A percentile compares a stretch with the other conserved stretches of the same genome.
These are phyloP conservation scores for Oryzias woworae DNA, from an alignment of 2,113 vertebrate species.

Conservation along the genomic window DNA sequence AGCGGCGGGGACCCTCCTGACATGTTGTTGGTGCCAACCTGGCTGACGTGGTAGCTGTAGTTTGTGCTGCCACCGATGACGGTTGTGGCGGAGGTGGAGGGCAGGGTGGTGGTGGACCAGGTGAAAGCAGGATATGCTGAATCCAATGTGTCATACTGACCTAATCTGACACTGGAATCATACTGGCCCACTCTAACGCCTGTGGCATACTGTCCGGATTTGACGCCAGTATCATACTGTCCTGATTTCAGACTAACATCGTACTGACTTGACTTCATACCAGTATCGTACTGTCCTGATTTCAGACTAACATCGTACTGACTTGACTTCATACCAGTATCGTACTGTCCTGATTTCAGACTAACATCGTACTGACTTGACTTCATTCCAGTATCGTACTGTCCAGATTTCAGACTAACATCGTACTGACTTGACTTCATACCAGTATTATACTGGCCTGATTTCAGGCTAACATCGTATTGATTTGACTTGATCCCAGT, in stretches of 20 bases:
- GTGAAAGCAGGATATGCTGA: constrained; percentile 53
- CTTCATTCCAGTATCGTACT: constrained; percentile 8
- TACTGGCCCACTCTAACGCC: constrained; percentile 14
- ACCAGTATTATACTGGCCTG: constrained; percentile 1
- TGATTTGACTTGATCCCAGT: constrained; percentile 1
- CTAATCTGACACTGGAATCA: constrained; percentile 31
- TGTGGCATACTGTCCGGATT: constrained; percentile 20
- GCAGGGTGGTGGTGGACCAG: constrained; percentile 69
- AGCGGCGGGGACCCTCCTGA: constrained; percentile 17
- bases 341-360: constrained; percentile 31
- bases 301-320: constrained; percentile 27
- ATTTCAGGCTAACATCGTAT: constrained; percentile 4
- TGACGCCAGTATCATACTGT: constrained; percentile 13
- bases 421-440: constrained; percentile 12
- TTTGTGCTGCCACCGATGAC: constrained; percentile 32
- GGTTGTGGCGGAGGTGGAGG: constrained; percentile 29
- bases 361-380: constrained; percentile 17
- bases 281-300: constrained; percentile 19
- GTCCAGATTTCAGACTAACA: constrained; percentile 9
- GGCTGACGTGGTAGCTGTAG: constrained; percentile 59
- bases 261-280: constrained; percentile 30
- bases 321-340: background rate
- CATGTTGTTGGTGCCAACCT: constrained; percentile 67
- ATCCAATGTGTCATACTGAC: constrained; percentile 66
- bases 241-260: constrained; percentile 14